Base-by-base conservation (phyloP, 2,888 invertebrate genomes). In the Lycophotia porphyrea region DNA sequence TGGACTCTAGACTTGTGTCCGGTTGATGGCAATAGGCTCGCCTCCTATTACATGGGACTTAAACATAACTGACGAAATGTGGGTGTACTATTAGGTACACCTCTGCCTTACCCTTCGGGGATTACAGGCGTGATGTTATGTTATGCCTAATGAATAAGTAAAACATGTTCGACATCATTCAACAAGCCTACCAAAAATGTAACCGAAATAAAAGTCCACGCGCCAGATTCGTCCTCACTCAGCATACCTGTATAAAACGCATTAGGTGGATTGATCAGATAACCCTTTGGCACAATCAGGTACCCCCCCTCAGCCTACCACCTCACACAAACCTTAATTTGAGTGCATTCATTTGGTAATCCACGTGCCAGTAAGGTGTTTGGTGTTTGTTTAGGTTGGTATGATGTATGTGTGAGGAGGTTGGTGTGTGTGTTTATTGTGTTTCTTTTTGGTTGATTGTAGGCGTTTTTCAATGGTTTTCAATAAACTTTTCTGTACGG, bases 221-320 rank as follows among this genome's bases (percentile, higher is more conserved):
- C 39, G 2, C 11, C 15, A 44, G 24, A 49, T 31, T 44, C 52
- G n/a, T 21, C 27, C 27, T 60, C n/a, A 47, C 21, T 36, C 52
- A 31, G 67, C n/a, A 15, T 21, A 52, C 61, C 68, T 71, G 34
- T 63, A 64, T 75, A 44, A 63, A 82, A 80, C 77, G 55, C 86
- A 86, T 86, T 87, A 86, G 76, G 63, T 21, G 64, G 77, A 82
- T 85, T 82, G 85, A 82, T 85, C 82, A 74, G 85, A 86, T 87
- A 84, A 78, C 13, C 49, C 39, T 34, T 34, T 31, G 55, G n/a
- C 31, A 76, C 84, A 80, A 78, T 82, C 82, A 67, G 71, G 36
- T 24, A n/a, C 39, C 39, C 15, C n/a, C 18, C 24, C 39, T 15
- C 31, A 0, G 21, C 60, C 34, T 60, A 34, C 21, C n/a, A 18